Evolutionary conservation across 2,113 vertebrate genomes (phyloP).

Genomic region (Proteles cristata): DNA sequence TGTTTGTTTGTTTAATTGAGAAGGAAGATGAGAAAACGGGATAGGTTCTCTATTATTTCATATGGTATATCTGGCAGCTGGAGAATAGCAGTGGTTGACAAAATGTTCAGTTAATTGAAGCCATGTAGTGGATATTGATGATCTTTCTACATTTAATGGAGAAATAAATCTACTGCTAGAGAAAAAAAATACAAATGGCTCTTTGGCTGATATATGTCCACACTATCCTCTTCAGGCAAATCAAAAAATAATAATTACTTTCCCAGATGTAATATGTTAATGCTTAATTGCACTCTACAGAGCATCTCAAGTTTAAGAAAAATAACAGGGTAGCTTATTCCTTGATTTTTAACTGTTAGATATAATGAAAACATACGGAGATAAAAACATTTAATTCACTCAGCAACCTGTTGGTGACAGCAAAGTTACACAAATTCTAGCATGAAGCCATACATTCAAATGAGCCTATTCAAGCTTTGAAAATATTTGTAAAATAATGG

Average conservation of each 20-base stretch:
- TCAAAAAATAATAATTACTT: constrained; percentile 80
- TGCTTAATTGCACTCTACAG: constrained; percentile 78
- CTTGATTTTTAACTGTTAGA: constrained; percentile 71
- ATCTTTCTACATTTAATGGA: constrained; percentile 83
- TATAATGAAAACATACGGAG: constrained; percentile 46
- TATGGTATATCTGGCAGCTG: constrained; percentile 70
- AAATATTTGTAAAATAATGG: constrained; percentile 80
- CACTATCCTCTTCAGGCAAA: constrained; percentile 81
- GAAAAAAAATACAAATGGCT: constrained; percentile 80
- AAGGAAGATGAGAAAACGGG: constrained; percentile 50
- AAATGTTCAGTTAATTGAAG: constrained; percentile 83
- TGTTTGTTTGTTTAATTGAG: constrained; percentile 55
- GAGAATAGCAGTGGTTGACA: constrained; percentile 79
- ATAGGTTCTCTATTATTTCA: constrained; percentile 77
- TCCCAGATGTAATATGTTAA: constrained; percentile 73
- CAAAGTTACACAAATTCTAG: constrained; percentile 82
- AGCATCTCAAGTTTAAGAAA: constrained; percentile 71
- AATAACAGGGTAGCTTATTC: constrained; percentile 68
- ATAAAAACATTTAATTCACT: constrained; percentile 79
- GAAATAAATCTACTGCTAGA: constrained; percentile 77
- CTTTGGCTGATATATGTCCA: constrained; percentile 81
- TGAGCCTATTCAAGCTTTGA: constrained; percentile 61
- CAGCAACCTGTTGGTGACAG: constrained; percentile 89
- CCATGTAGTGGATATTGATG: constrained; percentile 80
- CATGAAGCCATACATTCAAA: constrained; percentile 56